Evolutionary conservation across 2,113 vertebrate species (phyloP), one percentile per base, ranked within the genome.

Genomic region (Amia ocellicauda): DNA sequence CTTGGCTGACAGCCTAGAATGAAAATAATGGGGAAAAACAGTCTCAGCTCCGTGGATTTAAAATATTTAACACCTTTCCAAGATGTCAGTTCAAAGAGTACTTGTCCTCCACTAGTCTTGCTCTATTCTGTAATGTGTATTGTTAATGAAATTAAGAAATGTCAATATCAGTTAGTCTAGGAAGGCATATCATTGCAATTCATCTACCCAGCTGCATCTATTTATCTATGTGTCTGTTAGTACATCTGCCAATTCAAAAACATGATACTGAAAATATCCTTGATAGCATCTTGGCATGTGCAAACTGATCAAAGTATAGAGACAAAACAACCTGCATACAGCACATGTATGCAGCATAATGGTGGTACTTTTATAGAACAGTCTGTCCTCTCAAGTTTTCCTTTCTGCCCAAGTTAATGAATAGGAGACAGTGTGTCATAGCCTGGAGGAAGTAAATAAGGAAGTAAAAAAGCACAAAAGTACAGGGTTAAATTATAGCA

Each of bases 21-120:
- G n/a, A 55, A 41, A 64, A n/a, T n/a, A 13, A 56, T 24, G 14
- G 10, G 11, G 52, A 13, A 36, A 24, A 54, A 42, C 22, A 2
- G 24, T n/a, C 26, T 19, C 52, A 45, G 20, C 40, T 29, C 62
- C 36, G 24, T 23, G 27, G 8, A 45, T 14, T 58, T 58, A 64
- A 63, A 56, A 27, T 56, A 64, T 41, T 22, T 43, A 66, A 31
- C 17, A 41, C 63, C n/a, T 58, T 65, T 58, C n/a, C 55, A 29
- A 23, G 13, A 43, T 20, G 11, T 26, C 17, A 41, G 20, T 17
- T 19, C 7, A 16, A 56, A 31, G 13, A 51, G 7, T 58, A 24
- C 50, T 58, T 40, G 41, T 43, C 8, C 26, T 29, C 16, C 29
- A 20, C 14, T 22, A 4, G 20, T 41, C 20, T 26, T 17, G 2